Base-by-base conservation (phyloP, 2,888 invertebrate genomes). In the Morpho deidamia region DNA sequence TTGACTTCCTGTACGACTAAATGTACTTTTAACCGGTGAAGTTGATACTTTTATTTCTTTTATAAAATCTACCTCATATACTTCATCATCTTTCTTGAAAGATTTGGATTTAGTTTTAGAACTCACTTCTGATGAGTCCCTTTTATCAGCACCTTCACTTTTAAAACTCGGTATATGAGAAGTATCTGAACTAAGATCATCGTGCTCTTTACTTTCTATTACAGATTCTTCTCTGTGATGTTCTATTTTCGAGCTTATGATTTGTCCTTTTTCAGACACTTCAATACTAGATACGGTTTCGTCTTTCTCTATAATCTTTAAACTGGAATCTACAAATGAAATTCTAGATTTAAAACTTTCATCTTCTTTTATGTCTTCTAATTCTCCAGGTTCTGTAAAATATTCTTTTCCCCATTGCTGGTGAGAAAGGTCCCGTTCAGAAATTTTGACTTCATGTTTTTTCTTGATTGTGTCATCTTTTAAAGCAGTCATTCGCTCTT, bases 391-490 rank as follows among this genome's bases (percentile, higher is more conserved):
- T 68, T 90, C 85, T 9, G 87, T 88, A 56, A 90, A 90, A 68
- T 90, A 90, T 74, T 90, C 90, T 66, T 89, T 90, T 7, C 90
- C 90, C 90, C 90, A 90, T 58, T 90, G 89, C 60, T 90, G 90
- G 67, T 90, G 89, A 7, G 82, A 89, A 58, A 90, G 64, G 64
- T 90, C 90, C 64, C 90, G 74, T 72, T 90, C 90, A 2, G 90
- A 90, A 61, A 90, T 90, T 73, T 90, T 90, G 0, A 90, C 73
- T 70, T 90, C 90, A 53, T 89, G 81, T 61, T 84, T 84, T 62
- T 86, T 90, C 60, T 86, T 88, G 1, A 82, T 68, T 7, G 81
- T 86, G 60, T 88, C 90, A 59, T 90, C 90, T 72, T 83, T 91
- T 0, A 90, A 66, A 5, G 90, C 83, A 37, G 90, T 90, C 81